Percentiles rank a stretch among this genome's conserved stretches.
Conservation (phyloP, 2,797 vertebrate genomes). For the Mormyrus proboscirostris region DNA sequence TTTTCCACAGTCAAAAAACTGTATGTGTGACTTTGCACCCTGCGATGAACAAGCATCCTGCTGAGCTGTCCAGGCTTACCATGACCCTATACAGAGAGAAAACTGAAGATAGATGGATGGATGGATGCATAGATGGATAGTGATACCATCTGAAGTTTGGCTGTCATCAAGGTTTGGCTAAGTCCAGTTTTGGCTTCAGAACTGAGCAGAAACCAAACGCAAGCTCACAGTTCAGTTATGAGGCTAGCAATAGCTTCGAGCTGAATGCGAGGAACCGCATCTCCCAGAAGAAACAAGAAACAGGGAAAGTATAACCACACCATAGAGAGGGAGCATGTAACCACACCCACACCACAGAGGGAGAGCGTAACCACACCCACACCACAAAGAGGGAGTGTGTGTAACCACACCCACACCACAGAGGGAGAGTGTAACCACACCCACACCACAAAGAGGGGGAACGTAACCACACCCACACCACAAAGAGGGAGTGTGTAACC, state of each 20-base stretch:
- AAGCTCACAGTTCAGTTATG: background rate
- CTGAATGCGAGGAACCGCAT: background rate
- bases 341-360: no score
- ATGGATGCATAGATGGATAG: background rate
- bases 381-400: no score
- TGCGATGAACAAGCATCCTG: background rate
- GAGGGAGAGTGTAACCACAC: no score
- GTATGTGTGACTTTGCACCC: background rate
- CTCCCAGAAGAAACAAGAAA: background rate
- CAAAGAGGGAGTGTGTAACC: no score
- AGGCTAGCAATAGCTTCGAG: background rate
- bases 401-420: no score
- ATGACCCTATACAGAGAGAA: background rate
- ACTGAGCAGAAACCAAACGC: background rate
- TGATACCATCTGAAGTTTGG: background rate
- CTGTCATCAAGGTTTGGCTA: background rate
- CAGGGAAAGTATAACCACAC: background rate
- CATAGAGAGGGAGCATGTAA: no score
- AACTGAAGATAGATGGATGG: background rate
- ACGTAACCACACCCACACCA: no score
- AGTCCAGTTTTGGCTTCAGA: background rate
- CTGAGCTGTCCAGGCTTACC: background rate
- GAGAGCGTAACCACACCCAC: no score
- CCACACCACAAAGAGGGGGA: no score
- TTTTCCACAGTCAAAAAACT: background rate